Evolutionary conservation across 1,140 invertebrate species (phyloP).

Genomic region (Lamellibrachia luymesi): DNA sequence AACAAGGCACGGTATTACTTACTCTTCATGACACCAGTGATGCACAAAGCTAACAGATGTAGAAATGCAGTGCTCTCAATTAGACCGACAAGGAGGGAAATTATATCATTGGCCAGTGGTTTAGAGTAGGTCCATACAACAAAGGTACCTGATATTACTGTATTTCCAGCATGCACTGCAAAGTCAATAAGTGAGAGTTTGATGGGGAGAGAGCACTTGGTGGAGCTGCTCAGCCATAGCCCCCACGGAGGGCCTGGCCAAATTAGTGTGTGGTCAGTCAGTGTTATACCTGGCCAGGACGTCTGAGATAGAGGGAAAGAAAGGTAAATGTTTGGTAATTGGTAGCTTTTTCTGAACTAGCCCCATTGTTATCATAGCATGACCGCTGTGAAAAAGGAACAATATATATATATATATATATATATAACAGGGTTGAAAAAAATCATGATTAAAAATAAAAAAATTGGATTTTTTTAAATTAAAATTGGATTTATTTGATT

Average conservation of each 20-base stretch:
- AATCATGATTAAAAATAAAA: too few relatives aligned
- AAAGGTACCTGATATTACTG: too few relatives aligned
- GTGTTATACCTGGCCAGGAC: background rate
- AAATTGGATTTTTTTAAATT: too few relatives aligned
- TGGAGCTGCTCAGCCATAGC: background rate
- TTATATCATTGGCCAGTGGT: background rate
- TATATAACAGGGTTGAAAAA: too few relatives aligned
- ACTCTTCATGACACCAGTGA: background rate
- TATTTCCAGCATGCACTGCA: too few relatives aligned
- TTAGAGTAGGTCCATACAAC: background rate
- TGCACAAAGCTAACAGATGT: background rate
- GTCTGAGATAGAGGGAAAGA: background rate
- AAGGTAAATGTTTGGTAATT: background rate
- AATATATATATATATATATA: too few relatives aligned
- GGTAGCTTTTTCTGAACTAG: background rate
- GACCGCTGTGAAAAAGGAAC: too few relatives aligned
- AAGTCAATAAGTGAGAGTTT: too few relatives aligned
- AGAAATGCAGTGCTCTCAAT: background rate
- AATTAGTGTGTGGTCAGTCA: background rate
- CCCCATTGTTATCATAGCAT: too few relatives aligned
- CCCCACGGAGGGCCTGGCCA: background rate
- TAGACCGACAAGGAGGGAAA: background rate
- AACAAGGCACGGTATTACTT: background rate
- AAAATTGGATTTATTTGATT: too few relatives aligned
- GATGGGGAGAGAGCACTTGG: background rate